Percentiles rank a stretch among this genome's conserved stretches.
These are phyloP conservation scores for Paramuricea clavata DNA, from an alignment of 92 coral and sea anemone species.

Conservation along the genomic window DNA sequence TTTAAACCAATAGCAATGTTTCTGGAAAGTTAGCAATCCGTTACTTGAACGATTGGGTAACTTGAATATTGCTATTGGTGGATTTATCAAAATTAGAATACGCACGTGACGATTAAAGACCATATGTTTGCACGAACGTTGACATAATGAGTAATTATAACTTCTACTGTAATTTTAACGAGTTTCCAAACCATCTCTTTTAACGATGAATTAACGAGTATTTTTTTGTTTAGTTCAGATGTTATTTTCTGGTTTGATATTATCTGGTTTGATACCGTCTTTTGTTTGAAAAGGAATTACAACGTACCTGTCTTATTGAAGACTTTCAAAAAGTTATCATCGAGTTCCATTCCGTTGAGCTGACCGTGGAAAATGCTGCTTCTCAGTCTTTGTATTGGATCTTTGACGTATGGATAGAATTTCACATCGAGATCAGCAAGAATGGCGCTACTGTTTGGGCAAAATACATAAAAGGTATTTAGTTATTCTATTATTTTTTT, in stretches of 20 bases:
- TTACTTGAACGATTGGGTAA: too few relatives aligned
- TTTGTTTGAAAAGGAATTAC: neutral
- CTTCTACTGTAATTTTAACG: too few relatives aligned
- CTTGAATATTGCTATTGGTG: too few relatives aligned
- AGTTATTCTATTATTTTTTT: neutral
- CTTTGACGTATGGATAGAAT: constrained; percentile 40
- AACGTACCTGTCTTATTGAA: constrained; percentile 40
- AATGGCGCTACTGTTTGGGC: constrained; percentile 16
- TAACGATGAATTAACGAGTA: too few relatives aligned
- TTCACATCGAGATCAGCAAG: constrained; percentile 44
- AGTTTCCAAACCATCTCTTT: too few relatives aligned
- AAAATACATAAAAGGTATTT: neutral
- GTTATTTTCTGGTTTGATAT: neutral
- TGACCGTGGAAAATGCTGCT: constrained; percentile 37
- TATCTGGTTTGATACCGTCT: too few relatives aligned
- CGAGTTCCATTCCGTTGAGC: constrained; percentile 47
- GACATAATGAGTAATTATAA: too few relatives aligned
- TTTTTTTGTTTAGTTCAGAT: neutral
- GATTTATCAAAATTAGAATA: too few relatives aligned
- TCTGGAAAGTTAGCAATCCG: too few relatives aligned
- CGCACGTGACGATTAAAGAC: too few relatives aligned
- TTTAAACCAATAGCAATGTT: too few relatives aligned
- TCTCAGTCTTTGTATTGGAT: constrained; percentile 38
- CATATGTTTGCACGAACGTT: too few relatives aligned
- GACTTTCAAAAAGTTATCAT: constrained; percentile 40